Evolutionary conservation across 2,797 vertebrate genomes (phyloP).

Genomic region (Columba guinea): DNA sequence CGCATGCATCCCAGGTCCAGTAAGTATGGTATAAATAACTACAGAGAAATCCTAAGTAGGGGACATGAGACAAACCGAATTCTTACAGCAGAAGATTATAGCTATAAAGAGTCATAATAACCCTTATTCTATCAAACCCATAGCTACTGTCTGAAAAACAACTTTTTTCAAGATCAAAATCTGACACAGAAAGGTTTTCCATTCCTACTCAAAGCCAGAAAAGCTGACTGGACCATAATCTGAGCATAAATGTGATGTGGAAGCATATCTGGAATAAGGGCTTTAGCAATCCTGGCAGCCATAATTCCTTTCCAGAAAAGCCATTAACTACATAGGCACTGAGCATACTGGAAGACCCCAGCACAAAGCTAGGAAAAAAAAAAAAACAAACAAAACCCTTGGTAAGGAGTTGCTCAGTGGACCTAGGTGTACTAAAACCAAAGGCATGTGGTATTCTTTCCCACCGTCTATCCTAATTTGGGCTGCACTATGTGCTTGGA

Average conservation of each 20-base stretch:
- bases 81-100: constrained; percentile 6
- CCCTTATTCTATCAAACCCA: not conserved
- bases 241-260: rapidly evolving
- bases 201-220: not conserved
- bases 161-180: not conserved
- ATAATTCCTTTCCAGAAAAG: not conserved
- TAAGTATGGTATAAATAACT: constrained; percentile 17
- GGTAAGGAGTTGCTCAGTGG: not conserved
- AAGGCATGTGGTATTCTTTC: not conserved
- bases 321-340: not conserved
- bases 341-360: not conserved
- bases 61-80: constrained; percentile 23
- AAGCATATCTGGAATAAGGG: not conserved
- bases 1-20: not conserved
- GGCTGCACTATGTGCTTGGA: not conserved
- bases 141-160: not conserved
- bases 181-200: not conserved
- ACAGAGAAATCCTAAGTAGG: not conserved
- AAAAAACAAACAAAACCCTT: not conserved
- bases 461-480: not conserved
- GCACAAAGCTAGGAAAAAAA: not conserved
- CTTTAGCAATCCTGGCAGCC: not conserved
- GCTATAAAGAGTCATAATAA: not conserved
- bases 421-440: not conserved
- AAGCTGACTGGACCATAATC: not conserved